Conservation (phyloP, 2,113 vertebrate genomes). For the Thomomys bottae region DNA sequence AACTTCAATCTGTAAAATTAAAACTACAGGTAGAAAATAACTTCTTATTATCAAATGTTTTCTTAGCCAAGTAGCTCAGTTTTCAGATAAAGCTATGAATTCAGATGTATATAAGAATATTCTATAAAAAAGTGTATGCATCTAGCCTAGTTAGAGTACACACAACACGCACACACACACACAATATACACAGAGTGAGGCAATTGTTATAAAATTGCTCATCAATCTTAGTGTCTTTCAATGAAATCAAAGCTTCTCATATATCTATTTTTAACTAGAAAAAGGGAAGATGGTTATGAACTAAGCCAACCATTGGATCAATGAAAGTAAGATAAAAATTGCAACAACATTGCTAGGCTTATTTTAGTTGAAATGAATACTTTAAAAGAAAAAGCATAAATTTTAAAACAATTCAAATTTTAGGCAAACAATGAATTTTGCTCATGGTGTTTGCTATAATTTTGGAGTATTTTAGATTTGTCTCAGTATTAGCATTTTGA, state of each 20-base stretch:
- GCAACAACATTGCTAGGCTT: neutral
- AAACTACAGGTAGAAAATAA: neutral
- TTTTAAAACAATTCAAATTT: neutral
- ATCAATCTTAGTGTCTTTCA: no score
- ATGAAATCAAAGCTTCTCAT: no score
- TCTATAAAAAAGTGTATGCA: neutral
- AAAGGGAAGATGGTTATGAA: neutral
- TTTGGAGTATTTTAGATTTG: neutral
- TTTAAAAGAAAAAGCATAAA: neutral
- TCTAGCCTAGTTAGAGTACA: neutral
- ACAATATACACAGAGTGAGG: no score
- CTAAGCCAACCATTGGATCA: neutral
- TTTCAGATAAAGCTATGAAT: conserved; percentile 1
- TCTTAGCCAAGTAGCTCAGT: neutral
- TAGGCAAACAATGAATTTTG: neutral
- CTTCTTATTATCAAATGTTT: conserved; percentile 1
- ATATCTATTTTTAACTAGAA: neutral
- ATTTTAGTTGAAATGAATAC: neutral
- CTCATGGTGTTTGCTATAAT: neutral
- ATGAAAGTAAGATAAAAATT: conserved; percentile 14
- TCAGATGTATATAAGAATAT: neutral
- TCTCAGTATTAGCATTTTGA: neutral
- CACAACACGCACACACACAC: no score
- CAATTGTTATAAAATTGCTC: no score
- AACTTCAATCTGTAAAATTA: conserved; percentile 47